phyloP scores from a whole-genome alignment of 2,113 vertebrate genomes.

The Pao palembangensis region DNA sequence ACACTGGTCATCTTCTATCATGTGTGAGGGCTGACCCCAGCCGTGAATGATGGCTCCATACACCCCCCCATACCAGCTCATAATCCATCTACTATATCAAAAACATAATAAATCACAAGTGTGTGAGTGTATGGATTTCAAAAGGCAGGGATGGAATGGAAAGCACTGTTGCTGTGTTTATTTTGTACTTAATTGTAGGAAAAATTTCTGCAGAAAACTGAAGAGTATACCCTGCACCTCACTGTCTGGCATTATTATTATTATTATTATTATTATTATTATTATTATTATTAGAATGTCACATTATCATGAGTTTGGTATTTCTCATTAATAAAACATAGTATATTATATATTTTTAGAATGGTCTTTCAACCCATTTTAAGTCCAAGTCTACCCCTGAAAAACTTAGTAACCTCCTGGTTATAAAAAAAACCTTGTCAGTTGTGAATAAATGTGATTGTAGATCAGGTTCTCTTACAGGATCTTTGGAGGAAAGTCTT shows the following conservation, averaged over 20 bases:
- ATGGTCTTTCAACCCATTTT: constrained; percentile 1
- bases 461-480: constrained; percentile 52
- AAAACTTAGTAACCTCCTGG: constrained; percentile 56
- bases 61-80: constrained; percentile 18
- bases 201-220: constrained; percentile 73
- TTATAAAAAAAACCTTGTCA: constrained; percentile 55
- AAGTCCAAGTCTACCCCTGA: constrained; percentile 45
- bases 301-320: background rate
- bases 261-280: too few relatives aligned
- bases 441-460: constrained; percentile 48
- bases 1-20: constrained; percentile 65
- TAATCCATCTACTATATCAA: constrained; percentile 46
- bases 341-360: too few relatives aligned
- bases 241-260: too few relatives aligned
- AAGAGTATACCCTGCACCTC: background rate
- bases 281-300: too few relatives aligned
- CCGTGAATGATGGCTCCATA: constrained; percentile 53
- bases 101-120: constrained; percentile 69
- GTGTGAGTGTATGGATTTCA: constrained; percentile 23
- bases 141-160: constrained; percentile 33
- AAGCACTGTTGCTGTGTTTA: constrained; percentile 68
- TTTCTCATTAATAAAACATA: background rate
- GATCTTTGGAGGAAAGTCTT: constrained; percentile 50
- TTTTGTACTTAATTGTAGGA: constrained; percentile 76
- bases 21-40: constrained; percentile 55